Conservation (phyloP, 2,113 vertebrate species). For the Hoplias malabaricus region DNA sequence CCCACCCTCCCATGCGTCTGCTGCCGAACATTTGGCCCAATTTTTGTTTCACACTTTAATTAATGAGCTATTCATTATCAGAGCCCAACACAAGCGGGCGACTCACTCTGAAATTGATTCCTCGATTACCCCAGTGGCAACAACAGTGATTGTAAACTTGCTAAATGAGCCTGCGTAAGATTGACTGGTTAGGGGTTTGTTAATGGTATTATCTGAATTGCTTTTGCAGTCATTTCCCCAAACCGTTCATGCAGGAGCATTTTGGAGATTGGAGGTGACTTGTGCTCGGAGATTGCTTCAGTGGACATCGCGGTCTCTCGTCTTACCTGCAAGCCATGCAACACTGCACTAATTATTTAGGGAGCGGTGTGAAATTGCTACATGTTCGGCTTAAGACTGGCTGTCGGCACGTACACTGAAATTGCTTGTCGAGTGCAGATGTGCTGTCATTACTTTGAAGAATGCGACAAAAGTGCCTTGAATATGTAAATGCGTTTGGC, state of each 20-base stretch:
- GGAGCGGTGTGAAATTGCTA: conserved; percentile 8
- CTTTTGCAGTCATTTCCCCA: conserved; percentile 53
- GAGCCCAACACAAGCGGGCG: conserved; percentile 37
- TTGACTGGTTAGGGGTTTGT: conserved; percentile 53
- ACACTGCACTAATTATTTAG: conserved; percentile 2
- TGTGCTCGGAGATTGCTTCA: neutral
- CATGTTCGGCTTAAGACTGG: neutral
- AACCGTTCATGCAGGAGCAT: conserved; percentile 51
- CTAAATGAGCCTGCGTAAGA: conserved; percentile 62
- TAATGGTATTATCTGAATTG: conserved; percentile 59
- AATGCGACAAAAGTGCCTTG: neutral
- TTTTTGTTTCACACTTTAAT: conserved; percentile 54
- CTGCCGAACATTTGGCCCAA: conserved; percentile 9
- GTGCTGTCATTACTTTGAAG: neutral
- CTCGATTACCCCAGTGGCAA: conserved; percentile 51
- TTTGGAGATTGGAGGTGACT: conserved; percentile 45
- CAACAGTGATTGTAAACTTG: conserved; percentile 55
- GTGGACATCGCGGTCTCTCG: neutral
- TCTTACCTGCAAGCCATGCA: neutral
- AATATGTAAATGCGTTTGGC: neutral
- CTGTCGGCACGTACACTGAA: neutral
- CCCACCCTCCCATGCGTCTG: neutral
- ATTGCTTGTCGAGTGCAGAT: neutral
- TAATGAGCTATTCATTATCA: conserved; percentile 60
- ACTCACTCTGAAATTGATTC: conserved; percentile 62